Conservation (phyloP, 2,797 vertebrate genomes). For the Sebastes taczanowskii region DNA sequence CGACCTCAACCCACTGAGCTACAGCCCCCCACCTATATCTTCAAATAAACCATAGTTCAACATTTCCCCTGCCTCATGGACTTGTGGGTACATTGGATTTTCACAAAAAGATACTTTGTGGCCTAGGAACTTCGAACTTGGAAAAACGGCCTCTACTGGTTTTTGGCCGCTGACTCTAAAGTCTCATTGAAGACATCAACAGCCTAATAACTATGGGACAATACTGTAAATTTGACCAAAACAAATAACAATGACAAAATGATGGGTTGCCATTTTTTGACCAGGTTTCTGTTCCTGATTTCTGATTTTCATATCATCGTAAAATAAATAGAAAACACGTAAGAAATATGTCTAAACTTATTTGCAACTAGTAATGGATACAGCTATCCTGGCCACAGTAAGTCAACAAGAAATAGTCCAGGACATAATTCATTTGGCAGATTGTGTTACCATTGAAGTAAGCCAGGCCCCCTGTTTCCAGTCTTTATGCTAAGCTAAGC, state of each 20-base stretch:
- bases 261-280: not conserved
- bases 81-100: not conserved
- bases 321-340: not conserved
- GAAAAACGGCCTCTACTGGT: not conserved
- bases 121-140: not conserved
- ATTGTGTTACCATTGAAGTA: not conserved
- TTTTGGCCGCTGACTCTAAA: not conserved
- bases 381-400: not conserved
- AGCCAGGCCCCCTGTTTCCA: not conserved
- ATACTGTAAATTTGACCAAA: not conserved
- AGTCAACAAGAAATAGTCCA: not conserved
- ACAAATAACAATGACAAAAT: not conserved
- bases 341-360: not conserved
- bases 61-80: not conserved
- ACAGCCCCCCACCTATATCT: not conserved
- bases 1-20: too few species aligned
- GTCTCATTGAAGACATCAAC: not conserved
- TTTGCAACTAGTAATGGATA: not conserved
- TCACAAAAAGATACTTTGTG: not conserved
- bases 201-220: not conserved
- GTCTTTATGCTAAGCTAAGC: not conserved
- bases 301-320: not conserved
- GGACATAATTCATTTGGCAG: not conserved
- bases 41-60: not conserved
- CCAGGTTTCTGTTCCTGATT: not conserved